Conservation (phyloP, 2,888 invertebrate genomes). For the Lasioglossum pauxillum region DNA sequence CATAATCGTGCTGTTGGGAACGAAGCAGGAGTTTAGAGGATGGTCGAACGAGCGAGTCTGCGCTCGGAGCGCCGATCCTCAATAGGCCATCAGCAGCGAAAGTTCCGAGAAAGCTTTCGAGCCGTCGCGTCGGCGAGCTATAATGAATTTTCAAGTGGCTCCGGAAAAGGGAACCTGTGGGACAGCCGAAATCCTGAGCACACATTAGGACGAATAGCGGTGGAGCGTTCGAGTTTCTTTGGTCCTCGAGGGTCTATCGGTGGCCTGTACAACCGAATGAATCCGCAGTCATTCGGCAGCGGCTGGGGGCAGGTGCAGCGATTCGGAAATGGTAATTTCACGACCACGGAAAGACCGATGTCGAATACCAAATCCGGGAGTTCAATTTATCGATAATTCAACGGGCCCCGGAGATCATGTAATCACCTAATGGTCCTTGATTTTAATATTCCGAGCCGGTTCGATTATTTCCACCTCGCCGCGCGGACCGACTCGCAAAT, state of each 20-base stretch:
- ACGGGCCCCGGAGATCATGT: conserved; percentile 17
- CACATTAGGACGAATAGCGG: conserved; percentile 50
- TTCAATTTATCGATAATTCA: conserved; percentile 53
- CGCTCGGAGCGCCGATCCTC: background rate
- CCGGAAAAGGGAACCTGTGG: conserved; percentile 36
- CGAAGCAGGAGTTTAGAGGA: background rate
- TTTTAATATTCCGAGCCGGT: conserved; percentile 45
- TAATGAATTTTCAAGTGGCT: conserved; percentile 58
- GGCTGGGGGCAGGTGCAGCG: conserved; percentile 58
- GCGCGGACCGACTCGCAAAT: conserved; percentile 26
- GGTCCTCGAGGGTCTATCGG: conserved; percentile 41
- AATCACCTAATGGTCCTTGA: conserved; percentile 54
- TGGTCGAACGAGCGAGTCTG: background rate
- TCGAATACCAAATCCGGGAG: conserved; percentile 33
- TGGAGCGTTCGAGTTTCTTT: conserved; percentile 40
- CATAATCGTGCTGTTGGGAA: background rate
- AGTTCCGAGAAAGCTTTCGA: conserved; percentile 34
- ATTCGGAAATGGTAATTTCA: conserved; percentile 47
- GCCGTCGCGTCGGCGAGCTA: conserved; percentile 14
- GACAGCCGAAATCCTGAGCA: conserved; percentile 55
- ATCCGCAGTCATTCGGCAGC: conserved; percentile 30
- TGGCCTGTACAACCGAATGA: conserved; percentile 26
- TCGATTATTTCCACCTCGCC: conserved; percentile 33
- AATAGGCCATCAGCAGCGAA: conserved; percentile 14
- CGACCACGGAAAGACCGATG: conserved; percentile 43